Conservation (phyloP, 1,140 invertebrate species). For the Microvelia longipes region DNA sequence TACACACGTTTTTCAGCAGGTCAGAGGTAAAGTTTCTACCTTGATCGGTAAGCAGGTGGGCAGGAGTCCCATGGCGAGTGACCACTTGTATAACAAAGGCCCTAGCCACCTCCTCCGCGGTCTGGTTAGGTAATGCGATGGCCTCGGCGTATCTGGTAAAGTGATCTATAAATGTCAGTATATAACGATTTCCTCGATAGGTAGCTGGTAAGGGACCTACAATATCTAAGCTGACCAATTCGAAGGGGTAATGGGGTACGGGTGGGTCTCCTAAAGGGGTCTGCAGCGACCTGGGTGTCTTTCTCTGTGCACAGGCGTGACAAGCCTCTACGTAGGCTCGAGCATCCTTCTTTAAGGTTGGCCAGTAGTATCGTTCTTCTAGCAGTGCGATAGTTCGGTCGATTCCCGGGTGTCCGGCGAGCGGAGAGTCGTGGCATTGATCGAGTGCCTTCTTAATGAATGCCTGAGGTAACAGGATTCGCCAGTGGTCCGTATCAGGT, state of each 20-base stretch:
- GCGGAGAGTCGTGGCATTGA: not conserved
- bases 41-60: slow-evolving; percentile 29
- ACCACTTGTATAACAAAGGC: not conserved
- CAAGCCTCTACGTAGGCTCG: not conserved
- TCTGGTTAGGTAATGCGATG: not conserved
- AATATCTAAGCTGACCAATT: not conserved
- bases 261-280: not conserved
- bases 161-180: not conserved
- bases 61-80: slow-evolving; percentile 27
- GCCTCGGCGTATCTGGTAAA: not conserved
- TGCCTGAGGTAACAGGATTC: no score
- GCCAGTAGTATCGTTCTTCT: not conserved
- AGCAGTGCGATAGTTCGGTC: not conserved
- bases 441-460: no score
- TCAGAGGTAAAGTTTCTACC: slow-evolving; percentile 26
- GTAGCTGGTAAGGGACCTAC: not conserved
- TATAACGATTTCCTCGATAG: not conserved
- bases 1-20: slow-evolving; percentile 21
- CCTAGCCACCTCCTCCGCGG: not conserved
- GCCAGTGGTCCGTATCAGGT: not conserved
- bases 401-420: slow-evolving; percentile 3
- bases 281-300: not conserved
- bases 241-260: not conserved
- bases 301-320: not conserved
- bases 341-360: not conserved